Evolutionary conservation across 2,888 invertebrate species (phyloP).

Genomic region (Trypoxylon attenuatum): DNA sequence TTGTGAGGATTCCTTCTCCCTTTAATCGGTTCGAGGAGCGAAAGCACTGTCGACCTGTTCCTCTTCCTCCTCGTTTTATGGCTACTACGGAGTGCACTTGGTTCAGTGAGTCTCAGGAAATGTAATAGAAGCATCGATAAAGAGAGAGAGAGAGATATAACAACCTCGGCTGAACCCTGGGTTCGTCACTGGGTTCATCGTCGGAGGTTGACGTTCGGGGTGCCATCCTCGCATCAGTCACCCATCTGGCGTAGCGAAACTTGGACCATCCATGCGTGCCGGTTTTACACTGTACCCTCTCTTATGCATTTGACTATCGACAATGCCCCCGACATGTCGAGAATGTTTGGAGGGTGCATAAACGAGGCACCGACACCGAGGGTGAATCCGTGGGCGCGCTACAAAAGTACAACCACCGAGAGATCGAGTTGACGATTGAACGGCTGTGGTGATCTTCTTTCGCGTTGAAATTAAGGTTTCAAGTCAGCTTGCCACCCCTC

Average conservation of each 20-base stretch:
- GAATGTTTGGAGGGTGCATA: conserved; percentile 67
- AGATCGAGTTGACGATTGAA: conserved; percentile 59
- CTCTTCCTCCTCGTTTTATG: too few relatives aligned
- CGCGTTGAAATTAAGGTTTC: conserved; percentile 62
- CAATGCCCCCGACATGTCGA: conserved; percentile 72
- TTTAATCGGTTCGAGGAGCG: too few relatives aligned
- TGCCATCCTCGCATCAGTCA: conserved; percentile 71
- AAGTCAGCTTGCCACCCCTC: too few relatives aligned
- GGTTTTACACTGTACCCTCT: conserved; percentile 64
- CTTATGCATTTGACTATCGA: conserved; percentile 69
- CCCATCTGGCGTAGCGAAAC: conserved; percentile 72
- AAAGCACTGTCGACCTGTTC: too few relatives aligned
- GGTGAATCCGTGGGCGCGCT: conserved; percentile 39
- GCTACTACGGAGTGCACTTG: too few relatives aligned
- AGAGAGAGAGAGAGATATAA: too few relatives aligned
- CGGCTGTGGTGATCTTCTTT: conserved; percentile 29
- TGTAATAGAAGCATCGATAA: too few relatives aligned
- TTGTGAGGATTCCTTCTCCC: too few relatives aligned
- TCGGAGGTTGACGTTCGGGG: conserved; percentile 48
- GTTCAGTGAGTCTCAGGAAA: conserved; percentile 49
- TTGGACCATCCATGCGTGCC: conserved; percentile 69
- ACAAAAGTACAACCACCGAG: conserved; percentile 22
- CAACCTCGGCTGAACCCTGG: too few relatives aligned
- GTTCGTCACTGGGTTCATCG: conserved; percentile 60
- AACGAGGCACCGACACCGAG: conserved; percentile 37